A percentile compares a stretch with the other conserved stretches of the same genome.
These are phyloP conservation scores for Oscheius sp. DNA, from an alignment of 2,888 invertebrate genomes.

Conservation along the genomic window DNA sequence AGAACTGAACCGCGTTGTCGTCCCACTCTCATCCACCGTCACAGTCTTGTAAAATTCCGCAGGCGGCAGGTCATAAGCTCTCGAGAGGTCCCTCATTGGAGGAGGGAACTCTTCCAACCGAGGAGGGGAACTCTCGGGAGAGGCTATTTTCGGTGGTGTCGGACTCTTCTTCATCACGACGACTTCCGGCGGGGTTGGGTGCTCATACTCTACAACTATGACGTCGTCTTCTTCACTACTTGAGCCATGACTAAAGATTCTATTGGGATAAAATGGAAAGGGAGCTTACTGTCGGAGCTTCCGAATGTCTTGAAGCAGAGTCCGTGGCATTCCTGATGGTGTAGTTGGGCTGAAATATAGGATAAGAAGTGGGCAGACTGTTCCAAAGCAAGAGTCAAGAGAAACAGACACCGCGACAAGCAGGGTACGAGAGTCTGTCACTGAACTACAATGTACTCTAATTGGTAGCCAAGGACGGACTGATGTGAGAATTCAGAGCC, in stretches of 20 bases:
- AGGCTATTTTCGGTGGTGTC: neutral
- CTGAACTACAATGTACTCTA: too few species aligned
- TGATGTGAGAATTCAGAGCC: too few species aligned
- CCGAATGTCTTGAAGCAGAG: conserved; percentile 7
- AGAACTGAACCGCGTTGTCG: conserved; percentile 8
- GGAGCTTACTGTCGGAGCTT: neutral
- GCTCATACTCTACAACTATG: conserved; percentile 26
- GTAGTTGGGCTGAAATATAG: conserved; percentile 1
- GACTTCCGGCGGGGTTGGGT: neutral
- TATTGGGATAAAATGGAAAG: neutral
- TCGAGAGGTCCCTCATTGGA: neutral
- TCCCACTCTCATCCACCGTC: conserved; percentile 7
- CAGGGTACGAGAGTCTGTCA: too few species aligned
- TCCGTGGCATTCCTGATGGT: neutral
- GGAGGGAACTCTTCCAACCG: conserved; percentile 29
- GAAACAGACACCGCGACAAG: too few species aligned
- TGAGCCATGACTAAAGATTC: neutral
- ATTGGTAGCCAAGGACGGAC: too few species aligned
- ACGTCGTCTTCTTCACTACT: conserved; percentile 31
- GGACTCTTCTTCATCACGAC: conserved; percentile 21
- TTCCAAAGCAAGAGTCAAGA: too few species aligned
- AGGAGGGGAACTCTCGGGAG: conserved; percentile 5
- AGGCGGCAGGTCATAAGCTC: conserved; percentile 23
- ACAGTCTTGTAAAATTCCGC: conserved; percentile 26
- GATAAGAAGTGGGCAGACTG: neutral